Evolutionary conservation across 1,140 invertebrate genomes (phyloP).

Genomic region (Pogonomyrmex barbatus): DNA sequence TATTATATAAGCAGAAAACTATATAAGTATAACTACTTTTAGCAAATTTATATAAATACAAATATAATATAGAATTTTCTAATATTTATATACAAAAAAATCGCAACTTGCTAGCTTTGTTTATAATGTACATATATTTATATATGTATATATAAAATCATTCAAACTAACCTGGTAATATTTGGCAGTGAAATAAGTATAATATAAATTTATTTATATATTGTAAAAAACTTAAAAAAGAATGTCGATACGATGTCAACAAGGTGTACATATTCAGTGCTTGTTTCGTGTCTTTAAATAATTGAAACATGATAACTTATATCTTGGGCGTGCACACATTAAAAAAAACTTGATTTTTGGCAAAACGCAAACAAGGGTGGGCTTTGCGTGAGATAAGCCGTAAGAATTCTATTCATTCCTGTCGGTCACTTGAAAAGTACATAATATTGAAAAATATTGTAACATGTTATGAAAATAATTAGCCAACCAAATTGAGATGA

Average conservation of each 20-base stretch:
- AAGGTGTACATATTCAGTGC: conserved; percentile 12
- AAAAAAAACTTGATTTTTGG: conserved; percentile 53
- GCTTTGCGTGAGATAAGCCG: conserved; percentile 63
- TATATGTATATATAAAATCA: neutral
- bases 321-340: conserved; percentile 24
- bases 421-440: conserved; percentile 37
- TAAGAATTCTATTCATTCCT: conserved; percentile 49
- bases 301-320: conserved; percentile 13
- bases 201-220: neutral
- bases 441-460: neutral
- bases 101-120: neutral
- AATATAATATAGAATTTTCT: neutral
- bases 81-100: neutral
- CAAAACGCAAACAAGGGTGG: neutral
- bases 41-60: neutral
- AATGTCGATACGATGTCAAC: conserved; percentile 21
- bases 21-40: conserved; percentile 11
- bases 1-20: conserved; percentile 5
- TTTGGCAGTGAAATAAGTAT: conserved; percentile 7
- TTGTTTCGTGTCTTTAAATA: neutral
- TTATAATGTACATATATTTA: neutral
- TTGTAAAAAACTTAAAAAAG: conserved; percentile 6
- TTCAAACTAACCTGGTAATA: conserved; percentile 22
- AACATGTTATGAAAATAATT: too few species aligned
- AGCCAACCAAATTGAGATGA: too few species aligned